Base-by-base conservation (phyloP, 2,888 invertebrate species). In the Hesperia comma region DNA sequence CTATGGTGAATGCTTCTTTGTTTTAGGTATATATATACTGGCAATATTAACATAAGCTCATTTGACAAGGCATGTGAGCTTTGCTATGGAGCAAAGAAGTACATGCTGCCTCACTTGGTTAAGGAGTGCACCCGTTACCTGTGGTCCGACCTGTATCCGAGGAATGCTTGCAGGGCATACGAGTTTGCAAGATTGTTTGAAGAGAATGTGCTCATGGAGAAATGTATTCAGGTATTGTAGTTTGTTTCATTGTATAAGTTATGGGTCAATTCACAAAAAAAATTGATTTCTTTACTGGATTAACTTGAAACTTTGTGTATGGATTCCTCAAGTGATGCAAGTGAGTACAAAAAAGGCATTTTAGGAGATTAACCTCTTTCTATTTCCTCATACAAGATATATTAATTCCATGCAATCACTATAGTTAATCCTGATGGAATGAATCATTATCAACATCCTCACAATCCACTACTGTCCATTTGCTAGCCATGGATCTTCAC, bases 11-110 rank as follows among this genome's bases (percentile, higher is more conserved):
- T 49, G 14, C 14, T 1, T 26, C 5, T 37, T 15, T 26, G 15
- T 90, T 91, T 32, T 83, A 95, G 95, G 75, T 96, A 97, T 76
- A 96, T 97, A 66, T 97, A 97, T 79, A 96, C 97, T 7, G 97
- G 97, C 76, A 94, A 95, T 72, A 96, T 97, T 46, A 95, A 95
- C 74, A 94, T 97, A 10, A 94, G 94, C 68, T 96, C 97, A 0
- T 97, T 97, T 81, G 97, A 97, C 77, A 95, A 97, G 79, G 97
- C 97, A 0, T 97, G 97, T 82, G 97, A 97, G 77, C 83, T 97
- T 41, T 97, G 97, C 80, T 97, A 97, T 82, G 97, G 96, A 63
- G 97, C 97, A 10, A 97, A 97, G 79, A 97, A 97, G 79, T 97
- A 97, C 77, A 96, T 97, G 96, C 83, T 97, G 64, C 97, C 97